These are phyloP conservation scores for Pandemis cinnamomeana DNA, from an alignment of 2,888 invertebrate species.

Conservation along the genomic window DNA sequence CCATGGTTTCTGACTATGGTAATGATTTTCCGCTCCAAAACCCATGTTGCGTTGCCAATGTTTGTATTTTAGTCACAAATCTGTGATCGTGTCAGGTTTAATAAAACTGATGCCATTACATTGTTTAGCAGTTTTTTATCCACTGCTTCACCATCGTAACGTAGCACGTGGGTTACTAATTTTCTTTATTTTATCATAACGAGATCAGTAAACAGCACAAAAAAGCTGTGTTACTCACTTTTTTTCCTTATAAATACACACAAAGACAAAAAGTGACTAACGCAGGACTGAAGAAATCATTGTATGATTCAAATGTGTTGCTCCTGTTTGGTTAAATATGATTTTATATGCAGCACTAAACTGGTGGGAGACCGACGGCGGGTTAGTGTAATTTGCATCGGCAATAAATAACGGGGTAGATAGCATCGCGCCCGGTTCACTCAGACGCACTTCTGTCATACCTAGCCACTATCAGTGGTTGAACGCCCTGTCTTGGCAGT, in stretches of 20 bases:
- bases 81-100: not conserved
- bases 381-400: slow-evolving; percentile 69
- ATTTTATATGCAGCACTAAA: slow-evolving; percentile 46
- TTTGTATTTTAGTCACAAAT: slow-evolving; percentile 37
- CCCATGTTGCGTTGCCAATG: slow-evolving; percentile 46
- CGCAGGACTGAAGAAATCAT: not conserved
- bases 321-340: not conserved
- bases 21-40: slow-evolving; percentile 71
- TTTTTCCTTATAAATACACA: not conserved
- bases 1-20: slow-evolving; percentile 62
- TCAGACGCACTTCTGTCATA: slow-evolving; percentile 60
- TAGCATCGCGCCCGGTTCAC: slow-evolving; percentile 63
- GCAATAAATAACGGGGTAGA: slow-evolving; percentile 75
- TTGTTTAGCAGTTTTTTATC: not conserved
- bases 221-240: not conserved
- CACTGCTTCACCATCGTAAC: not conserved
- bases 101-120: not conserved
- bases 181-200: not conserved
- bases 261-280: not conserved
- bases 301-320: not conserved
- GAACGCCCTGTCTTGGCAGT: slow-evolving; percentile 77
- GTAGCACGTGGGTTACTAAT: not conserved
- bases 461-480: slow-evolving; percentile 72
- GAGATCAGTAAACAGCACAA: not conserved
- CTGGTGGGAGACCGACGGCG: slow-evolving; percentile 48